Percentiles rank a stretch among this genome's conserved stretches.
These are phyloP conservation scores for Heliothis virescens DNA, from an alignment of 1,140 invertebrate species.

Conservation along the genomic window DNA sequence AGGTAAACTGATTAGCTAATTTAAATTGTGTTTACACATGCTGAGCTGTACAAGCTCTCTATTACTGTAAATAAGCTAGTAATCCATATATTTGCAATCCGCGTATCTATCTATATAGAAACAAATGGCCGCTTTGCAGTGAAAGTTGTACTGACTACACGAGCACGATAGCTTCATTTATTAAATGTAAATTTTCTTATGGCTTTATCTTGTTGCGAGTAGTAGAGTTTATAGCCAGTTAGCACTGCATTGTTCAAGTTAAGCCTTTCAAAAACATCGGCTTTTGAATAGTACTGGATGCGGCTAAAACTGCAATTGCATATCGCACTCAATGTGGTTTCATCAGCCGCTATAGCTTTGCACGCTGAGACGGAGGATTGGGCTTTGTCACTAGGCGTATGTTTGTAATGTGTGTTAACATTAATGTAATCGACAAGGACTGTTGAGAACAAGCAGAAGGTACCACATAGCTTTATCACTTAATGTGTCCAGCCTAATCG, in stretches of 20 bases:
- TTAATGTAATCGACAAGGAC: too few relatives aligned
- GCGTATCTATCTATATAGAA: slow-evolving; percentile 24
- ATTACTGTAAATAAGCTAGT: neutral
- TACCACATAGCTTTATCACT: too few relatives aligned
- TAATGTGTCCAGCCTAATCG: too few relatives aligned
- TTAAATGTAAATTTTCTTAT: slow-evolving; percentile 30
- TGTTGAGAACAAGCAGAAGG: too few relatives aligned
- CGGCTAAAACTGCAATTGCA: neutral
- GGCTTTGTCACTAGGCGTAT: too few relatives aligned
- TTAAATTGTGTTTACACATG: neutral
- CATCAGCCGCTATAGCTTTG: neutral
- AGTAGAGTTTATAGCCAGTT: neutral
- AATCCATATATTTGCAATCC: neutral
- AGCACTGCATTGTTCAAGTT: neutral
- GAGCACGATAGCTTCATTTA: slow-evolving; percentile 39
- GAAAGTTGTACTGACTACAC: slow-evolving; percentile 51
- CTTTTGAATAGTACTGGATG: neutral
- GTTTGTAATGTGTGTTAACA: too few relatives aligned
- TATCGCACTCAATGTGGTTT: neutral
- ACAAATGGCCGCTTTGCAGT: slow-evolving; percentile 55
- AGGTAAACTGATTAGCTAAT: neutral
- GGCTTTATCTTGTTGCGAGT: slow-evolving; percentile 26
- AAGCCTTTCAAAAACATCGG: neutral
- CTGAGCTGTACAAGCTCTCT: neutral
- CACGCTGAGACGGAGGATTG: neutral